A percentile compares a stretch with the other conserved stretches of the same genome.
Evolutionary conservation across 2,113 vertebrate species (phyloP).

Genomic region (Thermophis baileyi): DNA sequence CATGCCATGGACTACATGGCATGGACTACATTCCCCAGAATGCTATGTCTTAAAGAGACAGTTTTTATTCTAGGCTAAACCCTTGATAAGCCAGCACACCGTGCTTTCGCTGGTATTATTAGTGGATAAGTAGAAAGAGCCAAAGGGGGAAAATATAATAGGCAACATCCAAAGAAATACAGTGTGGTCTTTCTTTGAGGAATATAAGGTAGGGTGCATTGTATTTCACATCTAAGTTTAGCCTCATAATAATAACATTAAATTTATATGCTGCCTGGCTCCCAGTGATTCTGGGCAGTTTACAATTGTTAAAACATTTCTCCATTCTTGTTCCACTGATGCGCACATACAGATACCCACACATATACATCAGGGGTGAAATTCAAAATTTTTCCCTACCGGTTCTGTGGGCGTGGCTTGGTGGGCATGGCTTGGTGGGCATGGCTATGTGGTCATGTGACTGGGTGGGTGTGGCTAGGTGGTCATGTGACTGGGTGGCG

Average conservation of each 20-base stretch:
- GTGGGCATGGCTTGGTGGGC: no score
- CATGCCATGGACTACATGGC: no score
- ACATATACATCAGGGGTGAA: not conserved
- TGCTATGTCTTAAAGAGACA: no score
- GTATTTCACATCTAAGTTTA: not conserved
- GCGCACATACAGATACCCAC: not conserved
- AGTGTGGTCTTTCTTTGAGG: not conserved
- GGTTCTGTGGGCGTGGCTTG: no score
- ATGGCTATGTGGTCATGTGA: no score
- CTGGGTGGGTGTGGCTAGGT: no score
- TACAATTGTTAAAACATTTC: not conserved
- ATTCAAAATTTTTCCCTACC: no score
- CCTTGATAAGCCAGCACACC: no score
- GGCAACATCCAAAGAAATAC: not conserved
- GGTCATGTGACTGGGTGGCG: no score
- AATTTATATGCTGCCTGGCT: not conserved
- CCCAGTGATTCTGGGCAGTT: not conserved
- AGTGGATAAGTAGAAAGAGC: not conserved
- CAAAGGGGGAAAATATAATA: not conserved
- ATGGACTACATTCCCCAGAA: no score
- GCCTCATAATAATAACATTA: not conserved
- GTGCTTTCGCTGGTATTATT: not conserved
- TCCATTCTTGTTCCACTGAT: not conserved
- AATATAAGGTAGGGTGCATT: not conserved
- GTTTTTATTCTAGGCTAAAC: no score